A percentile compares a stretch with the other conserved stretches of the same genome.
Evolutionary conservation across 2,797 vertebrate genomes (phyloP).

Genomic region (Fundulus diaphanus): DNA sequence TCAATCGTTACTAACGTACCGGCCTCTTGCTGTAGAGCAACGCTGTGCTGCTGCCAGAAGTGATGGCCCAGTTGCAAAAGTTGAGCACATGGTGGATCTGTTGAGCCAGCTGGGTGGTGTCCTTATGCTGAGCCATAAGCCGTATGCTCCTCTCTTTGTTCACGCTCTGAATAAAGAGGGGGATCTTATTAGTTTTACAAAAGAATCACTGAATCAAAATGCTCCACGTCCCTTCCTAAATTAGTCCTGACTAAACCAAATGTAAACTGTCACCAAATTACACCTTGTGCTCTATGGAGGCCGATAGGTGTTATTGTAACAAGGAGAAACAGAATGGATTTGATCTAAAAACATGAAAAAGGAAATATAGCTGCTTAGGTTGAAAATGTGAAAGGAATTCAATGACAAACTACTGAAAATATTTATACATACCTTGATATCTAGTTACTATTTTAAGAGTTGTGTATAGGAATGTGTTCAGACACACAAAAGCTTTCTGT

Average conservation of each 20-base stretch:
- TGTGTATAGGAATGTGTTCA: neutral
- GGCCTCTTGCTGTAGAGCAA: slow-evolving; percentile 97
- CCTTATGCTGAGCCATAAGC: slow-evolving; percentile 91
- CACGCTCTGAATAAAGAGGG: slow-evolving; percentile 82
- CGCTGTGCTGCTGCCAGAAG: slow-evolving; percentile 95
- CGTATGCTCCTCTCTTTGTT: slow-evolving; percentile 96
- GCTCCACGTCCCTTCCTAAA: neutral
- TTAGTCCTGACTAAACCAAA: neutral
- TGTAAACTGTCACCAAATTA: neutral
- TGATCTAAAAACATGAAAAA: neutral
- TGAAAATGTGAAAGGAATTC: neutral
- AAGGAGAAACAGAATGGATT: neutral
- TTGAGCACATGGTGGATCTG: slow-evolving; percentile 97
- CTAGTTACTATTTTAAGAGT: neutral
- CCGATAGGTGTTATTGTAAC: neutral
- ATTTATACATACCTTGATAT: neutral
- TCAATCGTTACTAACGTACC: slow-evolving; percentile 79
- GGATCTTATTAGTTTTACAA: neutral
- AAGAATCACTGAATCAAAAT: neutral
- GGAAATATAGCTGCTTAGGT: neutral
- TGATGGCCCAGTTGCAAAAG: slow-evolving; percentile 97
- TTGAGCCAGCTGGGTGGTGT: slow-evolving; percentile 90
- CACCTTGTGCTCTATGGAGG: no score
- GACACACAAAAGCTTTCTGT: neutral
- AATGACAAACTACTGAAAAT: neutral